A percentile compares a stretch with the other conserved stretches of the same genome.
Conservation (phyloP, 2,888 invertebrate species). For the Platypus cylindrus region DNA sequence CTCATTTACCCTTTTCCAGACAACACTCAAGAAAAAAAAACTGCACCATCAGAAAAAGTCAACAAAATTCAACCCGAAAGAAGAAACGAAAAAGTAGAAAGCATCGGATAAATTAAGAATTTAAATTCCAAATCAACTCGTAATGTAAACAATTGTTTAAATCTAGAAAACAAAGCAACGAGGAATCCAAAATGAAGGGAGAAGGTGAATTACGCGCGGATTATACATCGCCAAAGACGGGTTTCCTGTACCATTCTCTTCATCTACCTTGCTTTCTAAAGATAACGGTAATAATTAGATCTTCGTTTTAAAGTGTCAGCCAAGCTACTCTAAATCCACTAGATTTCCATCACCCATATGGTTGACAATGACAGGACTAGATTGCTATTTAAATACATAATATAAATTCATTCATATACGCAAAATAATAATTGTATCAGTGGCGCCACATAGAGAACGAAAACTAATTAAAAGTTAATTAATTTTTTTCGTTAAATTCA, state of each 20-base stretch:
- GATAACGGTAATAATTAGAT: constrained; percentile 37
- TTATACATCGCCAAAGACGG: constrained; percentile 32
- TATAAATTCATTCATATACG: constrained; percentile 7
- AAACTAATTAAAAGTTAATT: not conserved
- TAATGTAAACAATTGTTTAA: constrained; percentile 38
- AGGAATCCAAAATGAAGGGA: constrained; percentile 31
- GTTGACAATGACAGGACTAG: constrained; percentile 30
- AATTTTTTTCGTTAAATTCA: not conserved
- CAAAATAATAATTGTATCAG: constrained; percentile 6
- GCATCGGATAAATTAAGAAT: constrained; percentile 33
- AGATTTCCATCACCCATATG: constrained; percentile 20
- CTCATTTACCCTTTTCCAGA: not conserved
- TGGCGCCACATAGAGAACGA: constrained; percentile 6
- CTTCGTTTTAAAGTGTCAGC: constrained; percentile 21
- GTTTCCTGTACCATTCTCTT: constrained; percentile 23
- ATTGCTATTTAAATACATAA: constrained; percentile 13
- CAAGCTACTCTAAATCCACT: constrained; percentile 21
- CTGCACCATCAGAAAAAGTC: constrained; percentile 5
- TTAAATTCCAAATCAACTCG: constrained; percentile 37
- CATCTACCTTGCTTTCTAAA: constrained; percentile 33
- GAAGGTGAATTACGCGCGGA: constrained; percentile 32
- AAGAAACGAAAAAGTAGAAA: constrained; percentile 5
- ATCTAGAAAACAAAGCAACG: constrained; percentile 33
- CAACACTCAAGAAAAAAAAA: constrained; percentile 2
- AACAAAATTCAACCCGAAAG: constrained; percentile 5